Evolutionary conservation across 1,140 invertebrate genomes (phyloP), one percentile per base, ranked within the genome.

Genomic region (Drosophila mauritiana): DNA sequence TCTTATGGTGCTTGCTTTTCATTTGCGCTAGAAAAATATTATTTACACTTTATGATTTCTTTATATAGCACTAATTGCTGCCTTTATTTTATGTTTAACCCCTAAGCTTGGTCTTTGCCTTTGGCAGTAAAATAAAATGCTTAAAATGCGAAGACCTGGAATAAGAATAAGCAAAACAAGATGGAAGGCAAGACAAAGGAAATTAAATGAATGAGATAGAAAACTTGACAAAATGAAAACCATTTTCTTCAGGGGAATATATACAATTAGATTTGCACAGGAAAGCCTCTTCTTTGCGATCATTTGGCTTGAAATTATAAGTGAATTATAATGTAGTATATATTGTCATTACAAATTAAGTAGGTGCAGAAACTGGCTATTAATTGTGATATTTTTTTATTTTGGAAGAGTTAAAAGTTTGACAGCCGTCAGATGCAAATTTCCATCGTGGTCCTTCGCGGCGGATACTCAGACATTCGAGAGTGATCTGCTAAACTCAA

Each of bases 21-120:
- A 88, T 89, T 86, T 86, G 62, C 55, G 55, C 67, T 76, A 48
- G 45, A 73, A 67, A 68, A 82, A 83, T 76, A 68, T 83, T 89
- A 83, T 88, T 88, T 86, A 88, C 79, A 86, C 76, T 86, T 86
- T 86, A 86, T 86, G 75, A 86, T 77, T 86, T 88, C 83, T 88
- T 86, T 86, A 83, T 86, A 83, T 73, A 89, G 72, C 75, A 69
- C 83, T 86, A 86, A 86, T 86, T 86, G 84, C 83, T 88, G 83
- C 61, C 62, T 72, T 81, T 55, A 56, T 68, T 57, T 75, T 27
- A 56, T 45, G 58, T 55, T 43, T 52, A 57, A 65, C 36, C 63
- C 40, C 61, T 34, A 39, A 48, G 51, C 62, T 11, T 20, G 68
- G 63, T 36, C 42, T 42, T 36, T 27, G 31, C 48, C 46, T 31